phyloP scores from a whole-genome alignment of 2,888 invertebrate genomes.

The Elmis aenea region DNA sequence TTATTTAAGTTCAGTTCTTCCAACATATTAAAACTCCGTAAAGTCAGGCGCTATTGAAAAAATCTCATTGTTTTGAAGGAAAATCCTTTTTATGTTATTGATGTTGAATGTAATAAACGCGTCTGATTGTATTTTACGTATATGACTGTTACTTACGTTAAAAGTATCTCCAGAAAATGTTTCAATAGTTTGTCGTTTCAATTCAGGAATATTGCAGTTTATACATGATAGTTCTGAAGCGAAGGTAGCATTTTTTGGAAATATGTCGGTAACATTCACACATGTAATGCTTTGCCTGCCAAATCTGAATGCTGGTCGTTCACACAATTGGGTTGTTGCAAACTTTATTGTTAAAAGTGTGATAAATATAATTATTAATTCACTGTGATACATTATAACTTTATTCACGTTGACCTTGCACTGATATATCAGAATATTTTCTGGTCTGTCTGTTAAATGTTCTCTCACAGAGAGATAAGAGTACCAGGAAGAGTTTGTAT shows the following conservation, averaged over 20 bases:
- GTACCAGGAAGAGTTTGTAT: no score
- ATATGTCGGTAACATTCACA: not conserved
- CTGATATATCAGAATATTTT: not conserved
- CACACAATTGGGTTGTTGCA: not conserved
- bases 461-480: no score
- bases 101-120: conserved; percentile 6
- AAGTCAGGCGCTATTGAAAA: conserved; percentile 4
- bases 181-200: conserved; percentile 1
- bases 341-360: not conserved
- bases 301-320: not conserved
- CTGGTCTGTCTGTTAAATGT: conserved; percentile 3
- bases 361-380: not conserved
- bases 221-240: conserved; percentile 1
- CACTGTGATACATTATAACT: not conserved
- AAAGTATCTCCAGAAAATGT: conserved; percentile 2
- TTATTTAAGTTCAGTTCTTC: conserved; percentile 6
- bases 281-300: not conserved
- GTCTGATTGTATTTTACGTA: conserved; percentile 4
- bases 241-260: not conserved
- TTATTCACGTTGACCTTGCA: not conserved
- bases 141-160: conserved; percentile 6
- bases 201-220: conserved; percentile 5
- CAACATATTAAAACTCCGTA: conserved; percentile 3
- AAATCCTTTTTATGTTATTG: conserved; percentile 1
- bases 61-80: conserved; percentile 8